A percentile compares a stretch with the other conserved stretches of the same genome.
Conservation (phyloP, 2,888 invertebrate species). For the Rutpela maculata region DNA sequence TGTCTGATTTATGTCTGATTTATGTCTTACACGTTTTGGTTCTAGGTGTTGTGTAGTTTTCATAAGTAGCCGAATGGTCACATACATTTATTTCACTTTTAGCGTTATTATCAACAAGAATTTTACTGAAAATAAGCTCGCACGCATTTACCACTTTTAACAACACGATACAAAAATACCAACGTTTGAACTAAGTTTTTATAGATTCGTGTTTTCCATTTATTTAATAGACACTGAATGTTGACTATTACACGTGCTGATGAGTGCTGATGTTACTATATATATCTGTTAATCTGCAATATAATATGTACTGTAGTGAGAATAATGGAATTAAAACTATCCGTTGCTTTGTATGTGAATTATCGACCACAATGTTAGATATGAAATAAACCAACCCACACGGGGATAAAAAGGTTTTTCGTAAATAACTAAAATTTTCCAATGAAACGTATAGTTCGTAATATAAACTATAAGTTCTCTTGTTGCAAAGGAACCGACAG, state of each 20-base stretch:
- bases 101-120: neutral
- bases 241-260: neutral
- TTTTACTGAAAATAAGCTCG: neutral
- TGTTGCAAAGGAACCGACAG: too few relatives aligned
- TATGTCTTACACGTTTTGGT: conserved; percentile 50
- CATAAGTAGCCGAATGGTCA: conserved; percentile 24
- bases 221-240: neutral
- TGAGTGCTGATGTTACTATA: neutral
- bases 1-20: too few relatives aligned
- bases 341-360: neutral
- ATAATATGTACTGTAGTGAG: neutral
- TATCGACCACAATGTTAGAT: neutral
- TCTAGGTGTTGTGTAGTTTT: conserved; percentile 44
- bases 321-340: neutral
- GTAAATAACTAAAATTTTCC: too few relatives aligned
- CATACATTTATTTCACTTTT: conserved; percentile 24
- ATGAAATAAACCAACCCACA: too few relatives aligned
- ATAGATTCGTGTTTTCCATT: neutral
- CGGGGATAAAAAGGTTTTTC: too few relatives aligned
- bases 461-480: too few relatives aligned
- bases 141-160: neutral
- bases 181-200: neutral
- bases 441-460: too few relatives aligned
- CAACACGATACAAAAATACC: neutral
- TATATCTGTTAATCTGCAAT: neutral